Evolutionary conservation across 2,797 vertebrate genomes (phyloP).

Genomic region (Lepus oiostolus): DNA sequence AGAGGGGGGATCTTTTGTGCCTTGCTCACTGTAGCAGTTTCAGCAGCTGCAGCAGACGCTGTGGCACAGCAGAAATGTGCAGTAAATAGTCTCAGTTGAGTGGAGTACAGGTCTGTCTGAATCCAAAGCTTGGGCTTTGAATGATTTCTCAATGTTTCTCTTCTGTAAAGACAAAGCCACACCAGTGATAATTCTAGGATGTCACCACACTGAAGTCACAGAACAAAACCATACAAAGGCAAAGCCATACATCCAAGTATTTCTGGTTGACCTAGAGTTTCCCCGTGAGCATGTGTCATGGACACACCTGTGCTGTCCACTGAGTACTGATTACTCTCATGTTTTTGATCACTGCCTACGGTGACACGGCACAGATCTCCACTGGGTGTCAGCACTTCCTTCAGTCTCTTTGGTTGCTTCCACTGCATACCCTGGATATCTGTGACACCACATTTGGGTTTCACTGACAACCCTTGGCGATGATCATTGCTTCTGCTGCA

Average conservation of each 20-base stretch:
- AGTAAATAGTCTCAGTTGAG: background rate
- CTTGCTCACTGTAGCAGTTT: background rate
- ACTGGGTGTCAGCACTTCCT: background rate
- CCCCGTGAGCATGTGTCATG: background rate
- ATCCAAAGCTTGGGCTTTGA: constrained; percentile 7
- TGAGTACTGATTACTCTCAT: background rate
- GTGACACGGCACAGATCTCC: too few species aligned
- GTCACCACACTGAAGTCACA: background rate
- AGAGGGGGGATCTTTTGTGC: background rate
- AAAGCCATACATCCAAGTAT: accelerated
- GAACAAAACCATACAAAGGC: background rate
- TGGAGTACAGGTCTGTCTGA: background rate
- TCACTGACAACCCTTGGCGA: background rate
- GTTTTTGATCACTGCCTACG: background rate
- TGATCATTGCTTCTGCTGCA: background rate
- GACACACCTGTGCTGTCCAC: background rate
- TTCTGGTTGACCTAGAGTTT: background rate
- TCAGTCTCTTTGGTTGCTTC: background rate
- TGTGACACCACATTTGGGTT: background rate
- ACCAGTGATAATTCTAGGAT: background rate
- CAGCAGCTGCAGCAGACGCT: background rate
- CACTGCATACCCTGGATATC: background rate
- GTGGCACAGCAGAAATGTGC: background rate
- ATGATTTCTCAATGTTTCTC: background rate
- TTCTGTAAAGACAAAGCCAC: background rate